phyloP scores from a whole-genome alignment of 2,888 invertebrate genomes.

The Philereme vetulata region DNA sequence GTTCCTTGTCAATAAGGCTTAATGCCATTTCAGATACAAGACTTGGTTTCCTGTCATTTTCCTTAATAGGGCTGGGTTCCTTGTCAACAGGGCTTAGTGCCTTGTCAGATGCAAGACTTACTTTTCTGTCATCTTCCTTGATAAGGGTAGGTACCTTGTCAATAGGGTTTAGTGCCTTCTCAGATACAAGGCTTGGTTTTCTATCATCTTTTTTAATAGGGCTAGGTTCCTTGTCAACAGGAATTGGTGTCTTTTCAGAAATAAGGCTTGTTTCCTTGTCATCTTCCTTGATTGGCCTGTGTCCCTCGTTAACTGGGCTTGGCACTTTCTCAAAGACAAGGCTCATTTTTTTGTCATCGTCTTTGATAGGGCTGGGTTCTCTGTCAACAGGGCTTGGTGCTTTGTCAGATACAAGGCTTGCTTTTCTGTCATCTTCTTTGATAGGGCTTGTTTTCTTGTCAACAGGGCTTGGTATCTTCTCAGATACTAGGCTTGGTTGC shows the following conservation, averaged over 20 bases:
- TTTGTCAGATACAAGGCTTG: conserved; percentile 9
- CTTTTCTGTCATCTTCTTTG: conserved; percentile 1
- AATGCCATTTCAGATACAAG: conserved; percentile 10
- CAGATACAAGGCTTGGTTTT: conserved; percentile 6
- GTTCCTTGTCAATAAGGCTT: background rate
- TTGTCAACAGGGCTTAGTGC: background rate
- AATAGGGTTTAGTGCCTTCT: background rate
- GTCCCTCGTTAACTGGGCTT: conserved; percentile 22
- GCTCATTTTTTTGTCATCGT: conserved; percentile 4
- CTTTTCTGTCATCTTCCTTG: background rate
- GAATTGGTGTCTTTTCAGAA: too few species aligned
- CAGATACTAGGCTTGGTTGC: background rate
- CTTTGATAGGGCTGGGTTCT: conserved; percentile 20
- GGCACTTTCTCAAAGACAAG: conserved; percentile 7
- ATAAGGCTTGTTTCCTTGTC: too few species aligned
- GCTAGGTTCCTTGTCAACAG: too few species aligned
- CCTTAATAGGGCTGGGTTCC: background rate
- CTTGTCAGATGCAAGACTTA: background rate
- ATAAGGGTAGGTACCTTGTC: too few species aligned
- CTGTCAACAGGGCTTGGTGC: conserved; percentile 21
- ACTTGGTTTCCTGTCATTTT: conserved; percentile 4
- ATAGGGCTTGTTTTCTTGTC: background rate
- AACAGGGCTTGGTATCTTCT: conserved; percentile 4
- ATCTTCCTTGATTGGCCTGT: background rate
- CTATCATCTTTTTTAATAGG: background rate